Percentiles rank a stretch among this genome's conserved stretches.
Conservation (phyloP, 2,113 vertebrate genomes). For the Pionites leucogaster region DNA sequence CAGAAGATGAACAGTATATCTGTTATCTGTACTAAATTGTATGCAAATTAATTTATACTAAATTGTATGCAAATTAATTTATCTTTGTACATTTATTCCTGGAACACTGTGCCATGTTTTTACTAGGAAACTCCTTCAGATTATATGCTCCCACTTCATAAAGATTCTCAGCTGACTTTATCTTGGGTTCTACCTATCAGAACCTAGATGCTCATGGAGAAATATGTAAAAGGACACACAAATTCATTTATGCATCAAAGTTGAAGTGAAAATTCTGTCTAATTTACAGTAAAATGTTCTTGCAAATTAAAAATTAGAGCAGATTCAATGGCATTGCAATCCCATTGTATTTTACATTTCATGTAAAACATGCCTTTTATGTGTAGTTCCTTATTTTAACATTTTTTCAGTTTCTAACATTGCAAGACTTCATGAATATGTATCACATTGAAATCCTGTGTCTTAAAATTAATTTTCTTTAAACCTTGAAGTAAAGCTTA, state of each 20-base stretch:
- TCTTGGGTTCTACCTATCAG: not conserved
- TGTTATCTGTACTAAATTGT: conserved; percentile 27
- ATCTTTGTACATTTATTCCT: not conserved
- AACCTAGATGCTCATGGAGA: not conserved
- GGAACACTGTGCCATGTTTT: not conserved
- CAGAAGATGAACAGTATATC: conserved; percentile 14
- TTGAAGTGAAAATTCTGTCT: not conserved
- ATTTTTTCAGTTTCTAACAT: not conserved
- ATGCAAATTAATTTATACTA: not conserved
- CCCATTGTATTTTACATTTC: not conserved
- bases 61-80: conserved; percentile 31
- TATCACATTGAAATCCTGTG: not conserved
- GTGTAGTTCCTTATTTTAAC: not conserved
- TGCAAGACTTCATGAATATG: not conserved
- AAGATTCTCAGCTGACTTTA: not conserved
- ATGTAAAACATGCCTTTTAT: not conserved
- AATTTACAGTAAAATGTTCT: not conserved
- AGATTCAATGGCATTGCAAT: not conserved
- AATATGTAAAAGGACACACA: not conserved
- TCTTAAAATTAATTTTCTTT: not conserved
- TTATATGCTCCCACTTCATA: not conserved
- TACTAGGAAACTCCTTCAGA: not conserved
- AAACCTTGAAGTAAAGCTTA: not conserved
- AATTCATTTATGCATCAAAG: not conserved
- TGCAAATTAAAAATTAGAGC: not conserved